These are phyloP conservation scores for Atherinomorus stipes DNA, from an alignment of 2,113 vertebrate genomes.

Conservation along the genomic window DNA sequence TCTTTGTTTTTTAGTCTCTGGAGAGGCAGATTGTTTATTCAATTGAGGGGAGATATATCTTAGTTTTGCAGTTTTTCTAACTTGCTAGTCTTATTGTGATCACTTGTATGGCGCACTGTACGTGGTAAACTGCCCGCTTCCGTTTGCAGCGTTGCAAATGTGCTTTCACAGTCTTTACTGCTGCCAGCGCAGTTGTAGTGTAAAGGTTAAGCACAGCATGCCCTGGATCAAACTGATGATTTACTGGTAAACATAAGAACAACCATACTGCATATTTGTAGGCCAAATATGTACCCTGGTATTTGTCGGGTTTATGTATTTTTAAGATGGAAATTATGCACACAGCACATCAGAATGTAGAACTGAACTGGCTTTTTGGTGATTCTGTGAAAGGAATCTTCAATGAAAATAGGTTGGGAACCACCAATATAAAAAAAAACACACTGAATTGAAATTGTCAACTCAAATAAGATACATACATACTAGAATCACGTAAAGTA, in stretches of 20 bases:
- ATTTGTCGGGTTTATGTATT: too few relatives aligned
- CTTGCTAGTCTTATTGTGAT: not conserved
- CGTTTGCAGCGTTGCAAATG: constrained; percentile 39
- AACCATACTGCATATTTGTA: constrained; percentile 26
- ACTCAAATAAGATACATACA: too few relatives aligned
- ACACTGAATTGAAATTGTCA: too few relatives aligned
- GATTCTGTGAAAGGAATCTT: too few relatives aligned
- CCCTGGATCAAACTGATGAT: constrained; percentile 53
- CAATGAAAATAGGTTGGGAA: too few relatives aligned
- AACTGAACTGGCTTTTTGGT: too few relatives aligned
- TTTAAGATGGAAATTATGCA: too few relatives aligned
- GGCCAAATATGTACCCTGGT: not conserved
- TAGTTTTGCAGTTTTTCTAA: constrained; percentile 24
- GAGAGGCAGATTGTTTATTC: constrained; percentile 54
- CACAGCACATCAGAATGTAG: too few relatives aligned
- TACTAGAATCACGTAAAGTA: too few relatives aligned
- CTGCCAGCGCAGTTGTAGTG: constrained; percentile 18
- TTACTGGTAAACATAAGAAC: constrained; percentile 43
- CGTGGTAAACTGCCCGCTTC: constrained; percentile 14
- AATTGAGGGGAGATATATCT: constrained; percentile 40
- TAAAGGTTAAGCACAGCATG: constrained; percentile 21
- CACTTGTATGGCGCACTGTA: not conserved
- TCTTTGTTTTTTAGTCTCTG: constrained; percentile 51
- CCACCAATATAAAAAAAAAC: too few relatives aligned
- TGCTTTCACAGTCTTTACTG: constrained; percentile 9